Evolutionary conservation across 64 coral and sea anemone species (phyloP), one percentile per base, ranked within the genome.

Genomic region (Astreopora myriophthalma): DNA sequence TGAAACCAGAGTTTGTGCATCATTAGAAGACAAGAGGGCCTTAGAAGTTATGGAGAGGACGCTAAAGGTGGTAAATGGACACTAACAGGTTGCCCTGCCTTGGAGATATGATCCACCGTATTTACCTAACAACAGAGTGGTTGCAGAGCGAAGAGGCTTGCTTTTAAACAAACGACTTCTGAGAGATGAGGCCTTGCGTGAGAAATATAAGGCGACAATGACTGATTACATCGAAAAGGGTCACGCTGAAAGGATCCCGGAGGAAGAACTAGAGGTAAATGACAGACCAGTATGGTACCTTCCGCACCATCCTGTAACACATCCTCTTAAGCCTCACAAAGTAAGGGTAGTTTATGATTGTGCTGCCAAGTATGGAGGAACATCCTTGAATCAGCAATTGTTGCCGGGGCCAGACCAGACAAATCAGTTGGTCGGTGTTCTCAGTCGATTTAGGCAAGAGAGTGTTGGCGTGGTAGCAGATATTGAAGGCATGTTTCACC

Each of bases 401-500:
- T 39, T 90, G 35, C 88, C 65, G 27, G 88, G 88, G 20, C 88
- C 88, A 20, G 88, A 90, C 34, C 31, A 72, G 65, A 76, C 73
- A 19, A 89, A 73, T 44, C 46, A 79, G 33, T 26, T 94, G 3
- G 85, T 89, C 7, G 92, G 85, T 29, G 85, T 94, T 0, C 34
- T 94, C 10, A 94, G 86, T 55, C 85, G 86, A 3, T 94, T 94
- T 26, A 33, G 91, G 31, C 44, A 76, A 79, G 82, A 77, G 24
- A 36, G 32, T 20, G 74, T 93, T 51, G 73, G 84, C 78, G 1
- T 94, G 6, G 92, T 94, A 2, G 85, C 92, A 16, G 85, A 94
- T 30, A 84, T 94, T 27, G 92, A 94, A 61, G 55, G 52, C 8
- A 94, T 94, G 92, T 94, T 94, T 57, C 86, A 72, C 26, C 92